phyloP scores from a whole-genome alignment of 2,888 invertebrate species.

The Scaptodrosophila latifasciaeformis region DNA sequence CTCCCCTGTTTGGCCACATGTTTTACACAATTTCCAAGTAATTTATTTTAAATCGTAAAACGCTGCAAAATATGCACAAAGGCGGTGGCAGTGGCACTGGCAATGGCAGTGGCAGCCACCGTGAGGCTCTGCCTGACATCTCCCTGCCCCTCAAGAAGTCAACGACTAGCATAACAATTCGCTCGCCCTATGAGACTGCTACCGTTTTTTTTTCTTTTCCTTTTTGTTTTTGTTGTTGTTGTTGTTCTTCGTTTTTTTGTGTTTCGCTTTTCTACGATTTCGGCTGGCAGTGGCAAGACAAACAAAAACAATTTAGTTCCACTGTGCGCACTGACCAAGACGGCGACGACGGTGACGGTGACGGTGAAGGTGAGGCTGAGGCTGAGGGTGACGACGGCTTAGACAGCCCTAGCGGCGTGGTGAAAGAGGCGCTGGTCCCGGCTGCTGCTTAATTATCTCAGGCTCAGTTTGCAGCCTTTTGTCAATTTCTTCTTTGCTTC shows the following conservation, averaged over 20 bases:
- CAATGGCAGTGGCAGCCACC: constrained; percentile 9
- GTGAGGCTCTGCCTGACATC: constrained; percentile 11
- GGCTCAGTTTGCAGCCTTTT: constrained; percentile 6
- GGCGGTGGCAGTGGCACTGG: too few species aligned
- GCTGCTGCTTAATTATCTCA: constrained; percentile 17
- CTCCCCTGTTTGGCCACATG: constrained; percentile 24
- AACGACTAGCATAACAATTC: constrained; percentile 68
- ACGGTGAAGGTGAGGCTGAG: not conserved
- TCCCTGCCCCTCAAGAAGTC: constrained; percentile 29
- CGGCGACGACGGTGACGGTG: not conserved
- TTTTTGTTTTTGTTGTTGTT: not conserved
- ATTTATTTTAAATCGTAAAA: constrained; percentile 63
- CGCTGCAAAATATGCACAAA: constrained; percentile 62
- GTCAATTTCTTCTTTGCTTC: constrained; percentile 29
- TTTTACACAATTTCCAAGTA: constrained; percentile 54
- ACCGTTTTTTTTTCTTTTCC: constrained; percentile 44
- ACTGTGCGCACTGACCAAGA: constrained; percentile 46
- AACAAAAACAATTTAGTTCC: constrained; percentile 58
- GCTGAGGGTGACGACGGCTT: too few species aligned
- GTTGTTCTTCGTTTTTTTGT: constrained; percentile 16
- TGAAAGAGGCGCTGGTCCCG: not conserved
- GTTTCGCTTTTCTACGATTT: constrained; percentile 9
- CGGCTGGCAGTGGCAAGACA: constrained; percentile 20
- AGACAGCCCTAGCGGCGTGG: constrained; percentile 19
- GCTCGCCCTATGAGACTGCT: constrained; percentile 66